A percentile compares a stretch with the other conserved stretches of the same genome.
Evolutionary conservation across 2,113 vertebrate species (phyloP).

Genomic region (Pionites leucogaster): DNA sequence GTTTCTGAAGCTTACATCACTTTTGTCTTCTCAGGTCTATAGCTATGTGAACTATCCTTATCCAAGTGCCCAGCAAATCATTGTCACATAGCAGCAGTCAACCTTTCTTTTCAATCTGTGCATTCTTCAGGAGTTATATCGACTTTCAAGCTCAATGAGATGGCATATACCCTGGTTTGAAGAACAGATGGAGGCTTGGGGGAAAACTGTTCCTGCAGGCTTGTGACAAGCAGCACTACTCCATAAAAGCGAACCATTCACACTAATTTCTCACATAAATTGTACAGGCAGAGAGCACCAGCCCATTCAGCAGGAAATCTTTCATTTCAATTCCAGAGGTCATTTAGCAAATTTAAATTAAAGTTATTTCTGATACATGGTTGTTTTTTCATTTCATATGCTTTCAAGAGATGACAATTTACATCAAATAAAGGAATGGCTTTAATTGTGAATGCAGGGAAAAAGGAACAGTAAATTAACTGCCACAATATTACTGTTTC

Average conservation of each 20-base stretch:
- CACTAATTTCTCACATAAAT: slow-evolving; percentile 84
- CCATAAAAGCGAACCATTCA: slow-evolving; percentile 78
- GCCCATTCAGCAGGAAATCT: slow-evolving; percentile 79
- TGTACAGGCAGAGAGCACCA: slow-evolving; percentile 73
- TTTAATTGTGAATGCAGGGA: slow-evolving; percentile 21
- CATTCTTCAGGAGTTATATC: slow-evolving; percentile 77
- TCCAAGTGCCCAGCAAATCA: slow-evolving; percentile 75
- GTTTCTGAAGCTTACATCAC: slow-evolving; percentile 44
- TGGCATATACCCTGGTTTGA: slow-evolving; percentile 83
- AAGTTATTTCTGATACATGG: slow-evolving; percentile 74
- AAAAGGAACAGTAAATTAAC: slow-evolving; percentile 35
- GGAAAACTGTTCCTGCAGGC: slow-evolving; percentile 82
- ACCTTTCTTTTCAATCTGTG: slow-evolving; percentile 79
- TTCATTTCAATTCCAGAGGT: slow-evolving; percentile 77
- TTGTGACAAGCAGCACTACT: slow-evolving; percentile 78
- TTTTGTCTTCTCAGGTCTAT: slow-evolving; percentile 53
- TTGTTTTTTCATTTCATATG: slow-evolving; percentile 47
- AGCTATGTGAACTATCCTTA: slow-evolving; percentile 71
- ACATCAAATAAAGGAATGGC: slow-evolving; percentile 54
- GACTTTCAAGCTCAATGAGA: slow-evolving; percentile 79
- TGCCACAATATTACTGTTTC: slow-evolving; percentile 28
- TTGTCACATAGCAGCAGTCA: slow-evolving; percentile 58
- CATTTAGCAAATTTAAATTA: slow-evolving; percentile 77
- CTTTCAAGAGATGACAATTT: slow-evolving; percentile 62
- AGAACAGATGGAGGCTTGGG: slow-evolving; percentile 86